Evolutionary conservation across 2,888 invertebrate species (phyloP).

Genomic region (Phyto melanocephala): DNA sequence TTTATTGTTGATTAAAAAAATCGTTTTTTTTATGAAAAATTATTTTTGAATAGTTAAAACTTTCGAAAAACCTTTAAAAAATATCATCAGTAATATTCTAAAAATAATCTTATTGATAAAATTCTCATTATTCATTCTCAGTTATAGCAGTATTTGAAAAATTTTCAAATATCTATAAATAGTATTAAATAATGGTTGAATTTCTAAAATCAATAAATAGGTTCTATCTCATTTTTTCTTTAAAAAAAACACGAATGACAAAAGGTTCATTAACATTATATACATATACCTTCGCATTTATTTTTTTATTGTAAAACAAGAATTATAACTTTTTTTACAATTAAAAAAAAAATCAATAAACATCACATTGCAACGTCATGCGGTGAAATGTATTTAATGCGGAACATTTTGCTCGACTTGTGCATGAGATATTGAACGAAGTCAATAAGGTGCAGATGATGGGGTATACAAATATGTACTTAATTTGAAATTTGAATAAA

Average conservation of each 20-base stretch:
- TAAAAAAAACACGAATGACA: neutral
- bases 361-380: conserved; percentile 13
- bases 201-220: too few relatives aligned
- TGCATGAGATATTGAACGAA: conserved; percentile 39
- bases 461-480: conserved; percentile 1
- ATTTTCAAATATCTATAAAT: too few relatives aligned
- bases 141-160: too few relatives aligned
- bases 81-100: too few relatives aligned
- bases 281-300: neutral
- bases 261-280: conserved; percentile 27
- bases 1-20: too few relatives aligned
- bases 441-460: neutral
- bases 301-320: neutral
- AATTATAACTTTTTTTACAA: neutral
- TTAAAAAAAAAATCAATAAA: conserved; percentile 14
- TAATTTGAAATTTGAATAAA: conserved; percentile 33
- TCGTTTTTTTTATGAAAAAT: too few relatives aligned
- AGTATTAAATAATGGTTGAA: too few relatives aligned
- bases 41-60: too few relatives aligned
- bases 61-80: too few relatives aligned
- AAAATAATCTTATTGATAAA: too few relatives aligned
- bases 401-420: neutral
- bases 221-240: too few relatives aligned
- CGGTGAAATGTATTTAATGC: conserved; percentile 38
- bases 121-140: too few relatives aligned